Base-by-base conservation (phyloP, 2,797 vertebrate genomes). In the Ctenosaura bakeri region DNA sequence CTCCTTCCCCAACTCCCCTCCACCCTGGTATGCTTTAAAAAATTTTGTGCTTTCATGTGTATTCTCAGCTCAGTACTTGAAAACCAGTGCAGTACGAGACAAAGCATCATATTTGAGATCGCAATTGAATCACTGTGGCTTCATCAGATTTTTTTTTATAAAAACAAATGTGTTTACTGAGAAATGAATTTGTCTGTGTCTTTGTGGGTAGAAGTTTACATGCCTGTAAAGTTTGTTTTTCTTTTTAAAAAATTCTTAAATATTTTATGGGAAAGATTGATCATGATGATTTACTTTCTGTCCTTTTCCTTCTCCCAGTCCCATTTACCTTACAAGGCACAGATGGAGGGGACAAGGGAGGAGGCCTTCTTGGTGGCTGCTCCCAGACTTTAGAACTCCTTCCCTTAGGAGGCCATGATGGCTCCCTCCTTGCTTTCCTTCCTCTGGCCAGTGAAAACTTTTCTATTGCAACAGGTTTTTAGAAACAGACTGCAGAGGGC, bases 161-260 rank as follows among this genome's bases (percentile, higher is more conserved):
- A 22, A 35, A 76, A 73, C 0, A 1, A n/a, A 90, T 62, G 6
- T 80, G 83, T 90, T 93, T 92, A 52, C 91, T 32, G 54, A 84
- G 56, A 84, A 92, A 38, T 26, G 1, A 5, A 66, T 88, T 91
- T 92, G 94, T 92, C 89, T 93, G 91, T 89, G 92, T 94, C 38
- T 76, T 91, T 73, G 87, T 73, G 81, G 82, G 89, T 82, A 50
- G 46, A 90, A 64, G 54, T 77, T 69, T 86, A 10, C 1, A 64
- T 84, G 13, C 56, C 2, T 54, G 22, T 3, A 7, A 3, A 14
- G 1, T 26, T 18, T 66, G 32, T 22, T 24, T 0, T 66, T 66
- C 18, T 38, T 38, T 38, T 38, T 18, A 74, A 74, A 74, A 74
- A 74, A 59, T 18, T 4, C 13, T 46, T 46, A 46, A 46, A 46